Base-by-base conservation (phyloP, 2,888 invertebrate species). In the Gandaritis pyraliata region DNA sequence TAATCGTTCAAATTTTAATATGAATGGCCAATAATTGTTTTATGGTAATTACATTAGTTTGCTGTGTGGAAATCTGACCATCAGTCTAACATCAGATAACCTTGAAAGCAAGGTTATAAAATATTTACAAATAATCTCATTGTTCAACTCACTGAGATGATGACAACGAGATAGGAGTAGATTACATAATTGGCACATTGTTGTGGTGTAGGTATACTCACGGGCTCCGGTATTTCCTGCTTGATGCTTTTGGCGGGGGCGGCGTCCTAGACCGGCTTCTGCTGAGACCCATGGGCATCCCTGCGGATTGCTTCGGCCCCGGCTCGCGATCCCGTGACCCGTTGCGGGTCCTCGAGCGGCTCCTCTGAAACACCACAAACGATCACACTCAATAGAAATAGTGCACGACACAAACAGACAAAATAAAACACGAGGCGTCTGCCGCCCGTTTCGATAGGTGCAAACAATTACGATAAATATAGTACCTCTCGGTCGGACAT, bases 401-500 rank as follows among this genome's bases (percentile, higher is more conserved):
- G 74, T 72, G 61, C 72, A 72, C 69, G 70, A 67, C 70, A 69
- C 51, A 58, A 58, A 58, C 56, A 64, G 66, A 73, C 69, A 80
- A 82, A 83, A 86, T 82, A 81, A 82, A 86, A 83, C 85, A 86
- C 85, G 87, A 82, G 83, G 77, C 84, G 74, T 69, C 58, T 65
- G 61, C 60, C 65, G 61, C 60, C 54, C 71, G 75, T 66, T n/a
- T 72, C 18, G 66, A 33, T 68, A 64, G 58, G 66, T 70, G 73
- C 72, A 72, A 74, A 72, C 71, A 68, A 74, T n/a, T 71, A 72
- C 76, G 47, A 72, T 83, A 87, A 83, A 77, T 81, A 82, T 82
- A 87, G 82, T 87, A 92, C 92, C 91, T 92, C 92, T 82, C 90
- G 86, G 83, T 92, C 92, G 69, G 92, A 92, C 92, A 92, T 92